Evolutionary conservation across 2,888 invertebrate genomes (phyloP), one percentile per base, ranked within the genome.

Genomic region (Neoascia interrupta): DNA sequence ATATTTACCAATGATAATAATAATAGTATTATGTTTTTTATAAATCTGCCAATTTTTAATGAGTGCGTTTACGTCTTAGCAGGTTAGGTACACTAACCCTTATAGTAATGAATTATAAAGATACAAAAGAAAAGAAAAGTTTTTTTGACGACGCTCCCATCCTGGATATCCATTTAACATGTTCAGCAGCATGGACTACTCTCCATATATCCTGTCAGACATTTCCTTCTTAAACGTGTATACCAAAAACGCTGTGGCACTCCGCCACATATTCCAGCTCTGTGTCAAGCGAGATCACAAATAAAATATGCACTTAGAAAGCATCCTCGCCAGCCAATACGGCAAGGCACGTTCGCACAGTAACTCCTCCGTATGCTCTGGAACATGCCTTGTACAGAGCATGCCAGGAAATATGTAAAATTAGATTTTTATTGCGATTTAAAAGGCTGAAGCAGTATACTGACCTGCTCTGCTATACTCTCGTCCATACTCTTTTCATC

Each of bases 371-470:
- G 6, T 10, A 31, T 28, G 53, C 26, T n/a, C 45, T 34, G 26
- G 36, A 47, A 26, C 63, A n/a, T n/a, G n/a, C n/a, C n/a, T n/a
- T n/a, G n/a, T n/a, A n/a, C n/a, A n/a, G n/a, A n/a, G n/a, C n/a
- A n/a, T n/a, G 43, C 16, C 58, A 66, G 70, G 60, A 76, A 76
- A 76, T 72, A 76, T 72, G 70, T 72, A 76, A 70, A 70, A 76
- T 72, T 76, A 72, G 76, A 76, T 76, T 76, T 76, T 76, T 70
- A 76, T 72, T 76, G 58, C 76, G 70, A 66, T 70, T 60, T 66
- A 34, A 10, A 34, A 39, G n/a, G 69, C 31, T 47, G 28, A 34
- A 16, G 26, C 15, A 21, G 16, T 11, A 18, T 36, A 63, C 60
- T 74, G 61, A 74, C 75, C 63, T 43, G 70, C 43, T 49, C 23